phyloP scores from a whole-genome alignment of 2,113 vertebrate genomes.

The Rissa tridactyla region DNA sequence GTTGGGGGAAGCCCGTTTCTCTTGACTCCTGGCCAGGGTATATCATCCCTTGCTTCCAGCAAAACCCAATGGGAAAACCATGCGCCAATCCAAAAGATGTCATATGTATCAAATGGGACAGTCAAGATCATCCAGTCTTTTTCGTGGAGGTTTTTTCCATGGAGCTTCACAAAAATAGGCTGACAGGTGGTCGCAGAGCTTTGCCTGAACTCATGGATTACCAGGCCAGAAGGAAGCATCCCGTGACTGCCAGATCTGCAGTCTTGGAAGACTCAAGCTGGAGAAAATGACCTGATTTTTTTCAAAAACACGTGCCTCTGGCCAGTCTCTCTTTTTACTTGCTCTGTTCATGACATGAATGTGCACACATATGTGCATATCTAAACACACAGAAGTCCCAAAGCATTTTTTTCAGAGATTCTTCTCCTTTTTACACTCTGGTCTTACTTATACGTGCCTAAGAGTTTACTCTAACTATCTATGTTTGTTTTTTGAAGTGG shows the following conservation, averaged over 20 bases:
- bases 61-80: background rate
- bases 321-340: background rate
- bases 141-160: background rate
- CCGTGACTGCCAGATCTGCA: background rate
- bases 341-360: background rate
- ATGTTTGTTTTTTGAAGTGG: background rate
- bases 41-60: background rate
- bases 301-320: accelerated
- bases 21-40: background rate
- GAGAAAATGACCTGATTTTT: conserved; percentile 23
- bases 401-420: background rate
- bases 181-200: conserved; percentile 41
- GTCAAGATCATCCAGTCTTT: background rate
- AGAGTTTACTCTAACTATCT: background rate
- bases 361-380: accelerated
- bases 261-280: background rate
- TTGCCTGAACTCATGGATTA: background rate
- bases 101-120: background rate
- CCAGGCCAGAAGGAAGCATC: conserved; percentile 4
- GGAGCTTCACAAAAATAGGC: conserved; percentile 2
- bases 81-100: background rate
- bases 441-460: background rate
- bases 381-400: background rate
- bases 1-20: background rate
- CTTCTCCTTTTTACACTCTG: background rate